Evolutionary conservation across 2,113 vertebrate genomes (phyloP).

Genomic region (Oreochromis tanganicae): DNA sequence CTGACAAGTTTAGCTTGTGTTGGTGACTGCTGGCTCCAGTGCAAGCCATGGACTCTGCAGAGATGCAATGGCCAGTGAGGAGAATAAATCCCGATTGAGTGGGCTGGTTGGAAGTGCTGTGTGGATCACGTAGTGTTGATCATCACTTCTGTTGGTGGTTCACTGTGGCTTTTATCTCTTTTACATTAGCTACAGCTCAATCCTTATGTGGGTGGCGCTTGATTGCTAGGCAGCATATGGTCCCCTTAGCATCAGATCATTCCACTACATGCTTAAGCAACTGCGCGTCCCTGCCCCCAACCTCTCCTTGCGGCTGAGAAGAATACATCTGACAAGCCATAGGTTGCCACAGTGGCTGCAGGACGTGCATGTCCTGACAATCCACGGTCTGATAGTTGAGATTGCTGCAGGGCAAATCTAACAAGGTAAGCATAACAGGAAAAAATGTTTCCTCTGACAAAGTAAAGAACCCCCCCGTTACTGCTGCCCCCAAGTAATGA

Average conservation of each 20-base stretch:
- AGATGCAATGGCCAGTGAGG: background rate
- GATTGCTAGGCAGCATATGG: conserved; percentile 68
- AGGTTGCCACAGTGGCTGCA: background rate
- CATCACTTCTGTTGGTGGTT: conserved; percentile 49
- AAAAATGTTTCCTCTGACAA: background rate
- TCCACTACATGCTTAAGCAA: conserved; percentile 48
- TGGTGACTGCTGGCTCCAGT: background rate
- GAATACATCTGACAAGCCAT: conserved; percentile 5
- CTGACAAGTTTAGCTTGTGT: background rate
- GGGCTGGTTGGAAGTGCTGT: conserved; percentile 44
- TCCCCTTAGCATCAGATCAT: conserved; percentile 49
- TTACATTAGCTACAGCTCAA: conserved; percentile 44
- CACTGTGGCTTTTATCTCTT: conserved; percentile 59
- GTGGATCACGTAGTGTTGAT: conserved; percentile 39
- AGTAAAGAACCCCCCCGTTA: background rate
- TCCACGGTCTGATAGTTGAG: background rate
- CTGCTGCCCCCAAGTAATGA: background rate
- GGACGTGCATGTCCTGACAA: background rate
- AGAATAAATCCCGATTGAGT: conserved; percentile 55
- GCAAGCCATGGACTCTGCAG: conserved; percentile 2
- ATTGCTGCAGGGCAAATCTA: background rate
- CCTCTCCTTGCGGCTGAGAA: background rate
- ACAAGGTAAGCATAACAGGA: background rate
- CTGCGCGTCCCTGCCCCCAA: conserved; percentile 15
- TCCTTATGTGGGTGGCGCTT: conserved; percentile 59